Evolutionary conservation across 2,888 invertebrate genomes (phyloP).

Genomic region (Herminia tarsipennalis): DNA sequence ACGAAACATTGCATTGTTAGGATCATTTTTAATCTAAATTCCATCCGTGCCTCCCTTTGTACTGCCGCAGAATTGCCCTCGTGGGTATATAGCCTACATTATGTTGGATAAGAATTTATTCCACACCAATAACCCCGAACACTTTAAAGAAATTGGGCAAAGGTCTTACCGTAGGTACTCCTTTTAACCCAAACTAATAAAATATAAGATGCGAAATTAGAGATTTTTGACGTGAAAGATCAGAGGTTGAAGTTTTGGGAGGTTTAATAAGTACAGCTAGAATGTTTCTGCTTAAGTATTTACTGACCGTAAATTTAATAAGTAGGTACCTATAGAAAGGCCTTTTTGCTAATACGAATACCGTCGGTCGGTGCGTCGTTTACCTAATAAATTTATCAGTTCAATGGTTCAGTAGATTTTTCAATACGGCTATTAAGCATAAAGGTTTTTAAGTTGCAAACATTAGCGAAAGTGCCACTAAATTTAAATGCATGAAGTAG

Average conservation of each 20-base stretch:
- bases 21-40: slow-evolving; percentile 81
- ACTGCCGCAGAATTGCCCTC: slow-evolving; percentile 48
- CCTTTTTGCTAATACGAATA: too few relatives aligned
- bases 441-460: too few relatives aligned
- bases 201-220: slow-evolving; percentile 31
- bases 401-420: too few relatives aligned
- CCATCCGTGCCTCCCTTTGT: slow-evolving; percentile 68
- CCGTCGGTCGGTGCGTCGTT: too few relatives aligned
- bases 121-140: slow-evolving; percentile 56
- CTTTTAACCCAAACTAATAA: slow-evolving; percentile 37
- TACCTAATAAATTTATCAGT: too few relatives aligned
- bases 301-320: background rate
- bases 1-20: slow-evolving; percentile 70
- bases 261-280: background rate
- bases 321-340: too few relatives aligned
- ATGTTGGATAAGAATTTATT: slow-evolving; percentile 68
- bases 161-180: slow-evolving; percentile 24
- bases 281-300: background rate
- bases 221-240: slow-evolving; percentile 19
- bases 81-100: slow-evolving; percentile 54
- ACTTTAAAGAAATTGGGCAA: slow-evolving; percentile 53
- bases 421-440: too few relatives aligned
- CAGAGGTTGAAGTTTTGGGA: slow-evolving; percentile 5
- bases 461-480: too few relatives aligned
- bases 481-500: too few relatives aligned